Evolutionary conservation across 2,888 invertebrate genomes (phyloP).

Genomic region (Pristionchus maxplancki): DNA sequence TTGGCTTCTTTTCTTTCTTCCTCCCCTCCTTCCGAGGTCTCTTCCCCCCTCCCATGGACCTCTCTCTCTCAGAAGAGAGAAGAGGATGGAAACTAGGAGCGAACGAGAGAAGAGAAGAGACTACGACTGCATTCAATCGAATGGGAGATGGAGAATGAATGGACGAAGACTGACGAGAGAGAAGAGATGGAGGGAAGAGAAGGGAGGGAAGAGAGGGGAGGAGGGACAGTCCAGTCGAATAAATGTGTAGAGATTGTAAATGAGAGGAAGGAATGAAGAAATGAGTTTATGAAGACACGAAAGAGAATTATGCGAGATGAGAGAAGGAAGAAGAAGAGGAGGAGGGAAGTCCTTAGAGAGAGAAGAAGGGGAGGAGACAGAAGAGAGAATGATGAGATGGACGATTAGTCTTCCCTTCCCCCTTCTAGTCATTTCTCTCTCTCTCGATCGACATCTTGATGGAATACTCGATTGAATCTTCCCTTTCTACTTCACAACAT

Average conservation of each 20-base stretch:
- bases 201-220: not conserved
- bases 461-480: constrained; percentile 1
- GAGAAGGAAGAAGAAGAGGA: constrained; percentile 12
- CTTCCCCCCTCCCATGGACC: not conserved
- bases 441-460: not conserved
- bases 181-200: not conserved
- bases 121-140: constrained; percentile 22
- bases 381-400: not conserved
- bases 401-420: constrained; percentile 17
- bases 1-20: constrained; percentile 46
- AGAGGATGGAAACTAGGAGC: constrained; percentile 21
- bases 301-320: not conserved
- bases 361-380: not conserved
- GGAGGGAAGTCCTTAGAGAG: not conserved
- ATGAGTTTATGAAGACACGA: constrained; percentile 29
- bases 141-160: constrained; percentile 40
- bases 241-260: constrained; percentile 13
- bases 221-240: not conserved
- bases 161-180: constrained; percentile 23
- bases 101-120: not conserved
- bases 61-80: not conserved
- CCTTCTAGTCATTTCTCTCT: constrained; percentile 18
- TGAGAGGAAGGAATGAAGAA: not conserved
- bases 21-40: constrained; percentile 9
- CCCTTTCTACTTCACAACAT: not conserved